Conservation (phyloP, 2,113 vertebrate genomes). For the Charina bottae region DNA sequence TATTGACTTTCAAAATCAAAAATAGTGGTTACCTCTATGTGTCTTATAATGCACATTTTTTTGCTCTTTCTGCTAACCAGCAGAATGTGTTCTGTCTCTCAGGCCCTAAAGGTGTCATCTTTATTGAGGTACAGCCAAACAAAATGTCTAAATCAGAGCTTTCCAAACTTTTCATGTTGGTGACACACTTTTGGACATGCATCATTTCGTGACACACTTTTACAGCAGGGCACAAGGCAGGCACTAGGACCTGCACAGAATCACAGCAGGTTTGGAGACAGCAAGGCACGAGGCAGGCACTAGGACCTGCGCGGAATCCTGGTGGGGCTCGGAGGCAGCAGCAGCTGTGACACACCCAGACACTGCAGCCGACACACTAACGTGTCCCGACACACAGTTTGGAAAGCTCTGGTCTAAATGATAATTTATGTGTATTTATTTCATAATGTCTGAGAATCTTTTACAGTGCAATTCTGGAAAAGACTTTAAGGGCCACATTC, state of each 20-base stretch:
- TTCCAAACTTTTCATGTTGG: no score
- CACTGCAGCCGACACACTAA: no score
- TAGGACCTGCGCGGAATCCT: no score
- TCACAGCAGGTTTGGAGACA: no score
- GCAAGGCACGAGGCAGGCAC: no score
- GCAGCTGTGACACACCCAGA: no score
- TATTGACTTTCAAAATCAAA: not conserved
- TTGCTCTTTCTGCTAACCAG: not conserved
- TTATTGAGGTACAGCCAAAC: not conserved
- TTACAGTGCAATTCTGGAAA: not conserved
- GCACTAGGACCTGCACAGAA: no score
- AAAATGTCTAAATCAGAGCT: not conserved
- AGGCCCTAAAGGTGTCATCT: not conserved
- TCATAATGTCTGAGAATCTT: not conserved
- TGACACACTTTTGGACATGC: no score
- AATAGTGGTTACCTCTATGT: not conserved
- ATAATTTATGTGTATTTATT: not conserved
- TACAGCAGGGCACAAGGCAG: no score
- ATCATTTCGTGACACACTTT: no score
- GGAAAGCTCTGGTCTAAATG: not conserved
- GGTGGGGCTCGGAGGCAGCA: no score
- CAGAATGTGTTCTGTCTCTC: not conserved
- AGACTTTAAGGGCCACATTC: not conserved
- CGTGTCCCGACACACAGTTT: no score
- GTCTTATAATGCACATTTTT: not conserved